phyloP scores from a whole-genome alignment of 2,113 vertebrate genomes.

The Colius striatus region DNA sequence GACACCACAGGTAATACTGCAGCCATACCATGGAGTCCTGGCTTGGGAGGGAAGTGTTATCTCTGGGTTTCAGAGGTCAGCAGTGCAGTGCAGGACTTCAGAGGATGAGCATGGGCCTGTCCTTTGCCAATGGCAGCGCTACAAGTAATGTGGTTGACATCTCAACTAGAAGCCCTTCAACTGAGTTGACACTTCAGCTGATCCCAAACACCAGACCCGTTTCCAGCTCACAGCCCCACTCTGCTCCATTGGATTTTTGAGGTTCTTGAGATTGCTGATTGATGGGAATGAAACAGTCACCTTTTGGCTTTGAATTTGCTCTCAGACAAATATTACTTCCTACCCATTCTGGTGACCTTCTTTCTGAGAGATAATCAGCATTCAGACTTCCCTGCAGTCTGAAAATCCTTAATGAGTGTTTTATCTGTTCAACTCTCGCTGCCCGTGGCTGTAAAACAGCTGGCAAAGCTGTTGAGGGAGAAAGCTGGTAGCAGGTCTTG shows the following conservation, averaged over 20 bases:
- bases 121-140: not conserved
- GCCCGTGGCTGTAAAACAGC: not conserved
- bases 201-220: not conserved
- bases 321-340: not conserved
- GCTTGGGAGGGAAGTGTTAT: not conserved
- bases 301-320: not conserved
- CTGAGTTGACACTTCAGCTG: not conserved
- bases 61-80: rapidly evolving
- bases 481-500: not conserved
- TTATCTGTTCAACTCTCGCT: not conserved
- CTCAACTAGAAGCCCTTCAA: not conserved
- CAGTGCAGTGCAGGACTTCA: not conserved
- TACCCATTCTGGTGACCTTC: not conserved
- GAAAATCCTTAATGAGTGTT: not conserved
- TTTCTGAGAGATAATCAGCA: not conserved
- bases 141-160: not conserved
- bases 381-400: not conserved
- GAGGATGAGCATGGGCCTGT: not conserved
- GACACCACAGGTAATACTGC: conserved; percentile 90
- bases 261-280: not conserved
- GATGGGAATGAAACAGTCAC: not conserved
- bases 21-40: rapidly evolving
- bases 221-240: not conserved
- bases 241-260: not conserved
- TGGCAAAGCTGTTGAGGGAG: not conserved